A percentile compares a stretch with the other conserved stretches of the same genome.
Evolutionary conservation across 2,888 invertebrate genomes (phyloP).

Genomic region (Gandaritis pyraliata): DNA sequence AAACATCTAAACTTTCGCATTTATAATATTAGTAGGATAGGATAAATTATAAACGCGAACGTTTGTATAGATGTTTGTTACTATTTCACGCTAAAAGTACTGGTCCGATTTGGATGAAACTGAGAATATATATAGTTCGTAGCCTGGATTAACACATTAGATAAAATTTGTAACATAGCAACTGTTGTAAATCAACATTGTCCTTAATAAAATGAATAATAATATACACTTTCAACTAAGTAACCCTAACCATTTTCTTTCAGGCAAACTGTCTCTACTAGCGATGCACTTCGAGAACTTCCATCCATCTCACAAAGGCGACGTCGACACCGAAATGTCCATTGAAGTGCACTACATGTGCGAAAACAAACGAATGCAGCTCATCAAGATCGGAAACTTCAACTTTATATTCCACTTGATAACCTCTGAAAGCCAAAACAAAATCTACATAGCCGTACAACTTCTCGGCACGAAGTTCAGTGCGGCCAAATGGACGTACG

Average conservation of each 20-base stretch:
- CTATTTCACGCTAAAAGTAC: too few relatives aligned
- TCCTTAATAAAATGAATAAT: too few relatives aligned
- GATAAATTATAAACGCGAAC: too few relatives aligned
- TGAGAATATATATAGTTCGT: too few relatives aligned
- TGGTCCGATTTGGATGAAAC: too few relatives aligned
- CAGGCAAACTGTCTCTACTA: constrained; percentile 64
- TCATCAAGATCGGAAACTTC: constrained; percentile 53
- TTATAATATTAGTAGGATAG: too few relatives aligned
- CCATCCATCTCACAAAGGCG: constrained; percentile 55
- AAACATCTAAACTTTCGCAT: too few relatives aligned
- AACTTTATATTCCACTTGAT: constrained; percentile 63
- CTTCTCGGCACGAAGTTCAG: constrained; percentile 60
- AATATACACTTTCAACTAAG: neutral
- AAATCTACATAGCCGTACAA: constrained; percentile 61
- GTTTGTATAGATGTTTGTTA: too few relatives aligned
- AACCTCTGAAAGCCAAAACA: constrained; percentile 45
- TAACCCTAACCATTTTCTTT: constrained; percentile 28
- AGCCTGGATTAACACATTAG: too few relatives aligned
- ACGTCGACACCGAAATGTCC: constrained; percentile 60
- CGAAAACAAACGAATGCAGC: constrained; percentile 48
- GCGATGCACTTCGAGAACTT: constrained; percentile 55
- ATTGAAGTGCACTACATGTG: constrained; percentile 44
- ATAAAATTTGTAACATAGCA: too few relatives aligned
- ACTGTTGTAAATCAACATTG: too few relatives aligned
- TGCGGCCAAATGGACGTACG: constrained; percentile 68